Evolutionary conservation across 2,888 invertebrate species (phyloP), one percentile per base, ranked within the genome.

Genomic region (Acleris holmiana): DNA sequence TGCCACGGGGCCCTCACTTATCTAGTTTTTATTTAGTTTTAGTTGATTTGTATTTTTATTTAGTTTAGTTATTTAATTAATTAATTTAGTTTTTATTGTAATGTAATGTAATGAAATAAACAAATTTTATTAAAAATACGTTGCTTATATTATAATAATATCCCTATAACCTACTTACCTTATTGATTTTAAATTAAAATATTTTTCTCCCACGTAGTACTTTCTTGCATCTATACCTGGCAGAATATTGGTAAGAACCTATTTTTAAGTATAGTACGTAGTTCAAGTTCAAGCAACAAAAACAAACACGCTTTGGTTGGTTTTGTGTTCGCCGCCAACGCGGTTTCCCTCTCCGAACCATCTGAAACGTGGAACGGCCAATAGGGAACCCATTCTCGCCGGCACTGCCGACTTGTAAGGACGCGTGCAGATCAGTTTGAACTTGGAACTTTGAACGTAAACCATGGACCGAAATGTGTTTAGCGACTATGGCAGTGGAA

Each of bases 401-500:
- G 15, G 23, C 5, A 8, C 54, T 4, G 40, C 18, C 13, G n/a
- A 61, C 58, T 19, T 3, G 53, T 48, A 13, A 17, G 53, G 58
- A 58, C 64, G 58, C 25, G 58, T 19, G 13, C 41, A 10, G 6
- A 13, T 44, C 21, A 6, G 17, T 46, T 63, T 57, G 25, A 62
- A 50, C 44, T 62, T 29, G 19, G 61, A 62, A 50, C 44, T 62
- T 29, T n/a, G 61, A 62, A 57, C 44, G 17, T 23, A 29, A 41
- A 23, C 13, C 49, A 65, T 65, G 59, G 44, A 65, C 17, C 41
- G 50, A 41, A 46, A 50, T 29, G 17, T 50, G 8, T 60, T 50
- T 40, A 60, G 60, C 44, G 60, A 60, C 13, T 65, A 65, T 46
- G 64, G 65, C n/a, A 65, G 49, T 17, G 64, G 59, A 4, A 29